Evolutionary conservation across 2,888 invertebrate species (phyloP).

Genomic region (Tuberolachnus salignus): DNA sequence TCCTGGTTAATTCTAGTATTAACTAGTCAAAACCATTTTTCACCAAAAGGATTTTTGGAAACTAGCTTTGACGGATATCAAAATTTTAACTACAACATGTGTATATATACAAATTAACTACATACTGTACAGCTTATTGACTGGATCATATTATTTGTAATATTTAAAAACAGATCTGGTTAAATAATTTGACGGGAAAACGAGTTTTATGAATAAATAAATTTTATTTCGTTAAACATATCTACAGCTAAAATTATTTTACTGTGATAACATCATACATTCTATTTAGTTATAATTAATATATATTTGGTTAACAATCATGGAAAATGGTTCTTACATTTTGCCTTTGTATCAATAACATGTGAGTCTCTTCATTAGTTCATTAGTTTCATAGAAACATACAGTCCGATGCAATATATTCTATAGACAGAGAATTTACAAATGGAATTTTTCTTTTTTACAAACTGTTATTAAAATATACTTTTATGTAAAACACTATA

Average conservation of each 20-base stretch:
- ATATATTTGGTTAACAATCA: conserved; percentile 34
- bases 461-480: conserved; percentile 2
- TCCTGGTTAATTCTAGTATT: too few species aligned
- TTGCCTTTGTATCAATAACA: conserved; percentile 1
- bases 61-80: too few species aligned
- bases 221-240: conserved; percentile 37
- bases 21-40: too few species aligned
- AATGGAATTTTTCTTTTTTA: not conserved
- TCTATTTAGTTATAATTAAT: conserved; percentile 37
- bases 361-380: conserved; percentile 19
- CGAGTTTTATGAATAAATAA: conserved; percentile 45
- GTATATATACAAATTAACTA: too few species aligned
- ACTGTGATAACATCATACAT: conserved; percentile 27
- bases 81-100: too few species aligned
- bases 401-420: conserved; percentile 14
- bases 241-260: conserved; percentile 42
- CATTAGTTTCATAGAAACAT: conserved; percentile 26
- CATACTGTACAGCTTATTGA: too few species aligned
- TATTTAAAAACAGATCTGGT: too few species aligned
- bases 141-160: too few species aligned
- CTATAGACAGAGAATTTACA: not conserved
- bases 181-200: too few species aligned
- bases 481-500: not conserved
- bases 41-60: too few species aligned
- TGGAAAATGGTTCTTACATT: conserved; percentile 30